Evolutionary conservation across 2,888 invertebrate species (phyloP), one percentile per base, ranked within the genome.

Genomic region (Parnassius glacialis): DNA sequence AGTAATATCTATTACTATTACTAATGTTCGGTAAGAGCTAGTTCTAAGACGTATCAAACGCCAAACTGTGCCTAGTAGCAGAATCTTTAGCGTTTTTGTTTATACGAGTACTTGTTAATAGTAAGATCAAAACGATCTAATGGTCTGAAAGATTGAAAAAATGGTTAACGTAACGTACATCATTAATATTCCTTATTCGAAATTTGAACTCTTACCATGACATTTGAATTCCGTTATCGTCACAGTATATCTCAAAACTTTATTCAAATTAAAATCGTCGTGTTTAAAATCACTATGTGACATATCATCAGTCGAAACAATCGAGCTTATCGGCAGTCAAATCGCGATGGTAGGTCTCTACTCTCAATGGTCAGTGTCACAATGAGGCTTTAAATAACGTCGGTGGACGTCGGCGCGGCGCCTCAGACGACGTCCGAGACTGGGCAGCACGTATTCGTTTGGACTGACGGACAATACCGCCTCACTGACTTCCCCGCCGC

Each of bases 351-450:
- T 76, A 73, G 71, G 74, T 73, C 72, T 80, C 81, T 83, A 81
- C 81, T 74, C 72, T 80, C 81, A 83, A 81, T 81, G 76, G 75
- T 69, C 69, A 72, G 72, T 76, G 84, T 84, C 80, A 90, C 90
- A 90, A 90, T 90, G 87, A 89, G 81, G 84, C 85, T 75, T 78
- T 90, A 90, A 90, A 90, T 90, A 87, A 90, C 86, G 77, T 78
- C 72, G 63, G 73, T 52, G 75, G 84, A 83, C 80, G 88, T 89
- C 87, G 77, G 80, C 72, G 74, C 83, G 89, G 89, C 89, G 89
- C 90, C 90, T 84, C 79, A 78, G 79, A 74, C 68, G 84, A 87
- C 85, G 85, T 79, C 76, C 66, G 70, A 68, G 70, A 73, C 74
- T 74, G 75, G 75, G 77, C 77, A 73, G 74, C 72, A 71, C 73